phyloP scores from a whole-genome alignment of 2,113 vertebrate species.

The Acrocephalus arundinaceus region DNA sequence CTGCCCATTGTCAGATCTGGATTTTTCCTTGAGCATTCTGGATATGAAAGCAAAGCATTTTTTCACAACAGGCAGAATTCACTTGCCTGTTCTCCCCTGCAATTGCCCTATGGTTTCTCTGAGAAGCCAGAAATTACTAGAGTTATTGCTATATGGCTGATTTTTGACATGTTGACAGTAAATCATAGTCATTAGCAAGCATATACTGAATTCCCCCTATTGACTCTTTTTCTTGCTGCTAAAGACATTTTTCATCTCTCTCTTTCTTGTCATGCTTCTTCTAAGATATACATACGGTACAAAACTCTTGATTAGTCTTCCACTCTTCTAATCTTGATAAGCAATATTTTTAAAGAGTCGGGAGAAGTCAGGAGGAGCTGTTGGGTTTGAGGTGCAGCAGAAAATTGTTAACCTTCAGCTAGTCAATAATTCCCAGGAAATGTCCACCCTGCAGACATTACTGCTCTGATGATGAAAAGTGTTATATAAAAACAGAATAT shows the following conservation, averaged over 20 bases:
- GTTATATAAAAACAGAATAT: background rate
- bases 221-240: background rate
- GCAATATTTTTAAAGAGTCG: background rate
- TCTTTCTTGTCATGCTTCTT: background rate
- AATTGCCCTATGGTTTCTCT: background rate
- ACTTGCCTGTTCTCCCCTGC: background rate
- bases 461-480: background rate
- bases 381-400: slow-evolving; percentile 14
- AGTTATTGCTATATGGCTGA: background rate
- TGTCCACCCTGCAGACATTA: background rate
- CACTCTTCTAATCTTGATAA: background rate
- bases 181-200: background rate
- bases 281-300: background rate
- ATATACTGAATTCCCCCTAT: background rate
- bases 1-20: background rate
- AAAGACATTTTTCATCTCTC: background rate
- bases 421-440: slow-evolving; percentile 22
- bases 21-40: background rate
- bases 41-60: background rate
- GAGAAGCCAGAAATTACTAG: background rate
- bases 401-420: background rate
- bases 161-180: background rate
- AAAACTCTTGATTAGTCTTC: background rate
- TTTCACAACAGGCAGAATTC: background rate
- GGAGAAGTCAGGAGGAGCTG: background rate